Evolutionary conservation across 2,797 vertebrate genomes (phyloP).

Genomic region (Apogon hyalosoma): DNA sequence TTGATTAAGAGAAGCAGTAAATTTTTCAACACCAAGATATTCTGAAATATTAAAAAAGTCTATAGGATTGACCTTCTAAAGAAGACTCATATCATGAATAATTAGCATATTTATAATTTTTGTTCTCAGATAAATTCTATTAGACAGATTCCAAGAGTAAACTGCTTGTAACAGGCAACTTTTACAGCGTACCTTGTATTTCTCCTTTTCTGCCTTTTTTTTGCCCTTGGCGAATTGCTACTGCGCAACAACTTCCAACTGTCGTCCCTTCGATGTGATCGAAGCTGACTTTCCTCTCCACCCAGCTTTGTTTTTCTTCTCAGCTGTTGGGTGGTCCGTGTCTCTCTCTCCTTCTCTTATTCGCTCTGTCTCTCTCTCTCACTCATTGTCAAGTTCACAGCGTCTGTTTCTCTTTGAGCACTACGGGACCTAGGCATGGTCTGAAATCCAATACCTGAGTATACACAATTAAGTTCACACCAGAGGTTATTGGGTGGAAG

Average conservation of each 20-base stretch:
- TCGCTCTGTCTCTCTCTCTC: constrained; percentile 34
- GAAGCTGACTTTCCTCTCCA: constrained; percentile 66
- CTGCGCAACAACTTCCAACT: constrained; percentile 49
- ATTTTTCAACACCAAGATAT: too few species aligned
- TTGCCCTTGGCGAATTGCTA: constrained; percentile 41
- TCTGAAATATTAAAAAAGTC: not conserved
- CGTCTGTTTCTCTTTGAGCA: constrained; percentile 76
- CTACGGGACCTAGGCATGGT: constrained; percentile 46
- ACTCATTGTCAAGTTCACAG: constrained; percentile 72
- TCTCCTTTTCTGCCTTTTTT: constrained; percentile 18
- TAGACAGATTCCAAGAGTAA: not conserved
- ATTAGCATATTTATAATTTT: not conserved
- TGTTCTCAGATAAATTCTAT: constrained; percentile 1
- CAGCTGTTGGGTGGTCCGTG: constrained; percentile 79
- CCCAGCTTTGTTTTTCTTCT: constrained; percentile 75
- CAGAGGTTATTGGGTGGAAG: constrained; percentile 77
- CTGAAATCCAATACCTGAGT: constrained; percentile 76
- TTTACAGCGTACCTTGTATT: constrained; percentile 1
- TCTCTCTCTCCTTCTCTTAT: constrained; percentile 42
- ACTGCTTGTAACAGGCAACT: not conserved
- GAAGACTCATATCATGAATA: not conserved
- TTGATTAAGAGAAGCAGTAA: not conserved
- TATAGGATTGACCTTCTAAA: not conserved
- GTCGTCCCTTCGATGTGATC: constrained; percentile 60
- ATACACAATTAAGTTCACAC: constrained; percentile 82